Conservation (phyloP, 2,797 vertebrate genomes). For the Notolepis coatsorum region DNA sequence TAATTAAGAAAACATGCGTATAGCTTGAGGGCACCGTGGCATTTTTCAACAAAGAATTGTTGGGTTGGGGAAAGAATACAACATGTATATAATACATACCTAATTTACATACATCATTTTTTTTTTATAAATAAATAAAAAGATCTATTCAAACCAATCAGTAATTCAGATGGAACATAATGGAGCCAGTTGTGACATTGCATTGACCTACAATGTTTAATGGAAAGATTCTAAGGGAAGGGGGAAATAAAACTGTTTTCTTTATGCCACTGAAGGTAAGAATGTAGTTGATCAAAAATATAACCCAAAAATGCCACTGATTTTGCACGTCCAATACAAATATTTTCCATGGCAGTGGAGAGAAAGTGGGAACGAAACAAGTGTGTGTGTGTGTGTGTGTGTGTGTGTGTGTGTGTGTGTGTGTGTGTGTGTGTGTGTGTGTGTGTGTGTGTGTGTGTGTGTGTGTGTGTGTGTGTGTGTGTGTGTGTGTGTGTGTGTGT, state of each 20-base stretch:
- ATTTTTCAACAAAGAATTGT: not conserved
- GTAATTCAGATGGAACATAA: too few relatives aligned
- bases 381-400: not conserved
- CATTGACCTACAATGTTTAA: not conserved
- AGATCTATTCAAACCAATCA: too few relatives aligned
- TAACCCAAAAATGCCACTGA: constrained; percentile 43
- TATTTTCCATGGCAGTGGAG: constrained; percentile 69
- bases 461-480: constrained; percentile 59
- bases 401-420: not conserved
- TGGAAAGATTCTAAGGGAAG: not conserved
- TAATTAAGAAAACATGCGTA: not conserved
- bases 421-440: constrained; percentile 59
- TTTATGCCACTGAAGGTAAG: constrained; percentile 7
- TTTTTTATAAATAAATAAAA: not conserved
- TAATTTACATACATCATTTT: too few relatives aligned
- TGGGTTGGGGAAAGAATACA: too few relatives aligned
- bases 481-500: constrained; percentile 59
- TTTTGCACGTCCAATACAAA: constrained; percentile 61
- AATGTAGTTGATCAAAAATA: constrained; percentile 18
- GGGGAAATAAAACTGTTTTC: not conserved
- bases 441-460: constrained; percentile 59
- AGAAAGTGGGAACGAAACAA: constrained; percentile 54
- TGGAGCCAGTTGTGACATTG: not conserved
- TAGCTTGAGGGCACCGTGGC: not conserved
- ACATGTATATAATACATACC: too few relatives aligned